A percentile compares a stretch with the other conserved stretches of the same genome.
These are phyloP conservation scores for Sweltsa coloradensis DNA, from an alignment of 1,140 invertebrate genomes.

Conservation along the genomic window DNA sequence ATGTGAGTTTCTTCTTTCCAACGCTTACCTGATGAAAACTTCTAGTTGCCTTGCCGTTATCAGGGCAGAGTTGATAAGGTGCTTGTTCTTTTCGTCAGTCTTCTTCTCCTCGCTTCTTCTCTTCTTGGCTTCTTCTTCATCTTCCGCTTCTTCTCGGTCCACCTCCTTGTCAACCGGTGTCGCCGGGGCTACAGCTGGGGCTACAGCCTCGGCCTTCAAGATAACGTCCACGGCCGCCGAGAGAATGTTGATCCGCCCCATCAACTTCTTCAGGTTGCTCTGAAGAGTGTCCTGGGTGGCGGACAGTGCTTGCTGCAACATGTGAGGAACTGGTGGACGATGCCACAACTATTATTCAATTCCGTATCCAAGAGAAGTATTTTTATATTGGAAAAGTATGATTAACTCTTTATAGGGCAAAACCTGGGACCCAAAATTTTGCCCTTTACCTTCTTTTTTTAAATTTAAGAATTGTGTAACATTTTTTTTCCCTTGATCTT, in stretches of 20 bases:
- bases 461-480: too few relatives aligned
- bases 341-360: too few relatives aligned
- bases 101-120: background rate
- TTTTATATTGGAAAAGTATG: too few relatives aligned
- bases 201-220: background rate
- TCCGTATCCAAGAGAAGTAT: too few relatives aligned
- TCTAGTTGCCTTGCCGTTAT: slow-evolving; percentile 47
- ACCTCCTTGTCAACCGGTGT: slow-evolving; percentile 13
- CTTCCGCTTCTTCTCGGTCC: slow-evolving; percentile 24
- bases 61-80: slow-evolving; percentile 19
- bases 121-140: slow-evolving; percentile 21
- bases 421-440: too few relatives aligned
- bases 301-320: slow-evolving; percentile 41
- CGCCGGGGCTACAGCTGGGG: too few relatives aligned
- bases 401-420: too few relatives aligned
- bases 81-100: background rate
- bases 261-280: slow-evolving; percentile 36
- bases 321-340: slow-evolving; percentile 45
- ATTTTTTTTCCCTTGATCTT: too few relatives aligned
- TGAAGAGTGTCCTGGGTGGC: slow-evolving; percentile 37
- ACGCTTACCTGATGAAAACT: slow-evolving; percentile 34
- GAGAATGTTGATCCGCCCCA: slow-evolving; percentile 45
- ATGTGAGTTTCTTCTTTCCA: too few relatives aligned
- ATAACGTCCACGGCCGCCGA: slow-evolving; percentile 37
- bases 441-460: too few relatives aligned